Conservation (phyloP, 2,113 vertebrate genomes). For the Anoplopoma fimbria region DNA sequence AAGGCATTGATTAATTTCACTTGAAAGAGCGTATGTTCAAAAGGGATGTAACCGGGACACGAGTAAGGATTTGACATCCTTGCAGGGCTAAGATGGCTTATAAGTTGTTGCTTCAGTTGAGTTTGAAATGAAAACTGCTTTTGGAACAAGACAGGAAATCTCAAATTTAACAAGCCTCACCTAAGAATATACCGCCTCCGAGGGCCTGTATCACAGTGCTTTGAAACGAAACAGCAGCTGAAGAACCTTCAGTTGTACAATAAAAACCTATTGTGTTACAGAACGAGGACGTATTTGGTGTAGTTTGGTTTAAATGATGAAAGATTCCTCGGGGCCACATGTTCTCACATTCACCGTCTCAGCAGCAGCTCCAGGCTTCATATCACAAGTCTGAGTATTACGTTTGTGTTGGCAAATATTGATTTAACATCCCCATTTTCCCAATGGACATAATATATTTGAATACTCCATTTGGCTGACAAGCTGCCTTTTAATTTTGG, state of each 20-base stretch:
- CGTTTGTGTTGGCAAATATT: conserved; percentile 21
- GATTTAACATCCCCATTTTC: conserved; percentile 25
- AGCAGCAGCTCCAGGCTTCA: conserved; percentile 7
- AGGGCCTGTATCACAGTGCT: neutral
- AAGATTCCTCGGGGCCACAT: neutral
- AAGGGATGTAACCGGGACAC: conserved; percentile 83
- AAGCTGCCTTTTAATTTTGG: conserved; percentile 47
- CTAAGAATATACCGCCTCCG: conserved; percentile 25
- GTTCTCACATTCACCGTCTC: neutral
- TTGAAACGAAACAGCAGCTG: conserved; percentile 10
- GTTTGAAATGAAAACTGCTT: conserved; percentile 62
- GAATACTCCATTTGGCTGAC: conserved; percentile 38
- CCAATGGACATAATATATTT: conserved; percentile 16
- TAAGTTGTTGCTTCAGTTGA: conserved; percentile 64
- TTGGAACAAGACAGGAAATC: conserved; percentile 50
- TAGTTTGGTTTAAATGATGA: neutral
- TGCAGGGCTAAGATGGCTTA: conserved; percentile 53
- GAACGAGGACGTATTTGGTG: neutral
- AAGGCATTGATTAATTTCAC: conserved; percentile 97
- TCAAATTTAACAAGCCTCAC: conserved; percentile 28
- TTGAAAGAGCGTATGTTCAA: conserved; percentile 92
- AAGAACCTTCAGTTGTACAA: neutral
- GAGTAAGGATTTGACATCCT: conserved; percentile 71
- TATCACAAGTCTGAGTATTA: neutral
- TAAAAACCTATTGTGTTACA: neutral